phyloP scores from a whole-genome alignment of 2,797 vertebrate genomes.

The Bovichtus diacanthus region DNA sequence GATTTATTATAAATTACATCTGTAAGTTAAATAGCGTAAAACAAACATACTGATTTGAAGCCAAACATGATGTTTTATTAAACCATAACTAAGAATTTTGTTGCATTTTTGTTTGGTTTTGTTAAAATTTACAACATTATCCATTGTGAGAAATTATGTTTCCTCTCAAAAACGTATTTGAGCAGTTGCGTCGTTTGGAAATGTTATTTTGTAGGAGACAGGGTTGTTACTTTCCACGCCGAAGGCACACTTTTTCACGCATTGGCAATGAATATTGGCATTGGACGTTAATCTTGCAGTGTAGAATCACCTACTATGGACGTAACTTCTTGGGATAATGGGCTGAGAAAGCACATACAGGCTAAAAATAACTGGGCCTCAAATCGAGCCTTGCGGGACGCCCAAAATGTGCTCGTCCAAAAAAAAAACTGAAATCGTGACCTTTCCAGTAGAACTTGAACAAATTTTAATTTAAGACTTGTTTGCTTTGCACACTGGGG shows the following conservation, averaged over 20 bases:
- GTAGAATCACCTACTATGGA: rapidly evolving
- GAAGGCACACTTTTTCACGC: neutral
- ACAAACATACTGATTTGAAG: too few relatives aligned
- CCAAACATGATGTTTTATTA: too few relatives aligned
- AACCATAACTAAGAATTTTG: too few relatives aligned
- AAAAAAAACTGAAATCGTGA: neutral
- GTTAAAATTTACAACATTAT: too few relatives aligned
- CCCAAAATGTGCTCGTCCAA: neutral
- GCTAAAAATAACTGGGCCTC: slow-evolving; percentile 6
- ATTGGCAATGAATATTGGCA: neutral
- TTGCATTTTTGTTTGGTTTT: too few relatives aligned
- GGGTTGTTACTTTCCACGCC: too few relatives aligned
- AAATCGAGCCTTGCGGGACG: slow-evolving; percentile 16
- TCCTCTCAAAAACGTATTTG: too few relatives aligned
- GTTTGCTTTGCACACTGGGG: neutral
- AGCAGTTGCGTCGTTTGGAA: too few relatives aligned
- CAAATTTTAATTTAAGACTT: neutral
- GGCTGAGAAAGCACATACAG: neutral
- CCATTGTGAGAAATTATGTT: too few relatives aligned
- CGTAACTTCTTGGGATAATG: neutral
- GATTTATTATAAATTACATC: too few relatives aligned
- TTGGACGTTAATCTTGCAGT: neutral
- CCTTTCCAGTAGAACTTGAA: neutral
- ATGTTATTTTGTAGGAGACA: too few relatives aligned
- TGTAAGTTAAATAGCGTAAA: too few relatives aligned